Percentiles rank a stretch among this genome's conserved stretches.
Conservation (phyloP, 2,888 invertebrate species). For the Diarsia brunnea region DNA sequence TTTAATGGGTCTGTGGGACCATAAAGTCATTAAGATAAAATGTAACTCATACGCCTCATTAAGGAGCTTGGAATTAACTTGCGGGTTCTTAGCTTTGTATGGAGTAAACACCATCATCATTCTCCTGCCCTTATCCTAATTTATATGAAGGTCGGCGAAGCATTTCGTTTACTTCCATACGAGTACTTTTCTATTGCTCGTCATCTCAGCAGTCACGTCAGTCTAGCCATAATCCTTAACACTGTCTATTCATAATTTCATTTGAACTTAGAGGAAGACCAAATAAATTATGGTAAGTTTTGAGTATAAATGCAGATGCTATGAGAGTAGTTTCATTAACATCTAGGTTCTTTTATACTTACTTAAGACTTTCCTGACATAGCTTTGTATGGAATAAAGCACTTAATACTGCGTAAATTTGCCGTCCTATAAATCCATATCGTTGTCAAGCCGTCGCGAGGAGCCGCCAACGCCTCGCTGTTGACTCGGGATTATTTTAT, state of each 20-base stretch:
- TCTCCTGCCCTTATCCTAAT: no score
- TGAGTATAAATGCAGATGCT: no score
- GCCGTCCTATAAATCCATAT: constrained; percentile 72
- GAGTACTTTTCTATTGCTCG: no score
- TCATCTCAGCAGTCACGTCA: no score
- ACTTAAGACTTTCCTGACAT: not conserved
- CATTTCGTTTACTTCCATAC: no score
- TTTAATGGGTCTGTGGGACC: constrained; percentile 43
- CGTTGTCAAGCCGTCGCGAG: constrained; percentile 65
- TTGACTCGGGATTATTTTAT: constrained; percentile 65
- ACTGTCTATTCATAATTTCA: no score
- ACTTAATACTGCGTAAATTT: constrained; percentile 67
- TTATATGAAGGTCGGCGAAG: no score
- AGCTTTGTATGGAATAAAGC: constrained; percentile 36
- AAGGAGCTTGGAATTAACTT: constrained; percentile 26
- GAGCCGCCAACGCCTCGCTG: constrained; percentile 53
- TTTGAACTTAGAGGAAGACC: no score
- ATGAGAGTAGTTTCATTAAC: no score
- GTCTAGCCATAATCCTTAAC: no score
- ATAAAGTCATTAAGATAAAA: constrained; percentile 60
- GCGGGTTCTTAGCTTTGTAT: constrained; percentile 25
- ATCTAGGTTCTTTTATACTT: no score
- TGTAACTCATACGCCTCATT: constrained; percentile 49
- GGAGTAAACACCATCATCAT: not conserved
- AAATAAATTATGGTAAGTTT: no score